phyloP scores from a whole-genome alignment of 2,888 invertebrate genomes.

The Alloscopus bannaensis region DNA sequence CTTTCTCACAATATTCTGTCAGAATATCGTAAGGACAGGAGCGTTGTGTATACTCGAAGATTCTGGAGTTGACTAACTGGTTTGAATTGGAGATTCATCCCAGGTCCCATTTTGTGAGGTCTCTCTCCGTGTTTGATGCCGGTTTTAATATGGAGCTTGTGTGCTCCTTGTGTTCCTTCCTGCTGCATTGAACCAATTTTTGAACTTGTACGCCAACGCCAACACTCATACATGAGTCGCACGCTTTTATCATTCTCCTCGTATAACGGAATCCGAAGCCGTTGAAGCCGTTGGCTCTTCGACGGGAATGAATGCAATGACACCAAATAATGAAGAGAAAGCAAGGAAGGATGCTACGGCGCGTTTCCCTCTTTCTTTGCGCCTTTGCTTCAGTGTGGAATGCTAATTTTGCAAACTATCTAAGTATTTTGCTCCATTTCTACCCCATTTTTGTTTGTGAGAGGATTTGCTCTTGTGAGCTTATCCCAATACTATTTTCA shows the following conservation, averaged over 20 bases:
- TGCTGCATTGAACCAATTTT: conserved; percentile 24
- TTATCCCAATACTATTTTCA: too few species aligned
- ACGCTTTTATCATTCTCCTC: conserved; percentile 25
- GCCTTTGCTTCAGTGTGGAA: conserved; percentile 42
- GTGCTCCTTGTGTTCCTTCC: not conserved
- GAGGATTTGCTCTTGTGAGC: conserved; percentile 24
- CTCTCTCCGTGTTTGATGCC: not conserved
- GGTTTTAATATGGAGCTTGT: conserved; percentile 31
- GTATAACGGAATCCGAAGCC: too few species aligned
- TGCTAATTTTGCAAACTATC: conserved; percentile 45
- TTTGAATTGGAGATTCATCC: conserved; percentile 27
- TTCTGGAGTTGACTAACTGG: conserved; percentile 26
- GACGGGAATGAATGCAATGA: too few species aligned
- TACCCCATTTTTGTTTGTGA: conserved; percentile 30
- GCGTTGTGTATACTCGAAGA: too few species aligned
- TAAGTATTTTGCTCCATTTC: not conserved
- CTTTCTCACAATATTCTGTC: too few species aligned
- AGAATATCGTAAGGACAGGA: too few species aligned
- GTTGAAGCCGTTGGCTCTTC: too few species aligned
- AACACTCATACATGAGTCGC: not conserved
- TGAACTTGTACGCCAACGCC: not conserved
- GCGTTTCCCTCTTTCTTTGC: conserved; percentile 38
- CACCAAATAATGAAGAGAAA: not conserved
- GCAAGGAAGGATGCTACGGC: conserved; percentile 51
- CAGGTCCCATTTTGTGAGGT: conserved; percentile 1